Evolutionary conservation across 2,797 vertebrate species (phyloP).

Genomic region (Aulostomus chinensis): DNA sequence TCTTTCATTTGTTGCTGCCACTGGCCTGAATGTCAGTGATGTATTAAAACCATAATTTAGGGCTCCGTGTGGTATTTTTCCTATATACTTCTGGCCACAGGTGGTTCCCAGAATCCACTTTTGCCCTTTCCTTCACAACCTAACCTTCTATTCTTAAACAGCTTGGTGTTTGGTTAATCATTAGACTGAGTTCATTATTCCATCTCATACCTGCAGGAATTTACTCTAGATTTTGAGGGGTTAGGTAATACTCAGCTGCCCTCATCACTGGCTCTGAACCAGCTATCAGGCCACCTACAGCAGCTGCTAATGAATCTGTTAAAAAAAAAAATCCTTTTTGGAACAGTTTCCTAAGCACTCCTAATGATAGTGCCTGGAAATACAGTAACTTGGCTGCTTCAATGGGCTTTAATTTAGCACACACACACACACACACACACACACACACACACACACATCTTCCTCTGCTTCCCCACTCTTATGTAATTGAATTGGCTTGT

Average conservation of each 20-base stretch:
- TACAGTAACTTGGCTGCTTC: too few species aligned
- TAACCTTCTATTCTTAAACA: neutral
- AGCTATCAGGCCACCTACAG: slow-evolving; percentile 32
- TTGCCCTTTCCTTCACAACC: slow-evolving; percentile 20
- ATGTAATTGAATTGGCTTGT: slow-evolving; percentile 66
- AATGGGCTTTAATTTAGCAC: slow-evolving; percentile 5
- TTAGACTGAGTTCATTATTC: slow-evolving; percentile 41
- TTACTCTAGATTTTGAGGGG: slow-evolving; percentile 23
- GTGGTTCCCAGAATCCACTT: slow-evolving; percentile 5
- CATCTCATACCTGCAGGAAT: slow-evolving; percentile 14
- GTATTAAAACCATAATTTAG: slow-evolving; percentile 30
- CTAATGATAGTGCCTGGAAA: slow-evolving; percentile 2
- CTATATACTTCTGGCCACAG: neutral
- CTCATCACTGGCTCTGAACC: slow-evolving; percentile 6
- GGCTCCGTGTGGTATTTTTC: slow-evolving; percentile 23
- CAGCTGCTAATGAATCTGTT: slow-evolving; percentile 1
- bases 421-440: too few species aligned
- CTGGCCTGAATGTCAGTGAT: slow-evolving; percentile 21
- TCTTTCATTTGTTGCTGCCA: slow-evolving; percentile 25
- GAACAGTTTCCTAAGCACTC: slow-evolving; percentile 2
- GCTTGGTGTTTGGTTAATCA: slow-evolving; percentile 56
- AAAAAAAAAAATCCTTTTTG: too few species aligned
- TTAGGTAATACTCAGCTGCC: slow-evolving; percentile 38
- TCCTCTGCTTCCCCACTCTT: slow-evolving; percentile 29
- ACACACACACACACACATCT: slow-evolving; percentile 12